Conservation (phyloP, 2,113 vertebrate genomes). For the Trogon melanurus region DNA sequence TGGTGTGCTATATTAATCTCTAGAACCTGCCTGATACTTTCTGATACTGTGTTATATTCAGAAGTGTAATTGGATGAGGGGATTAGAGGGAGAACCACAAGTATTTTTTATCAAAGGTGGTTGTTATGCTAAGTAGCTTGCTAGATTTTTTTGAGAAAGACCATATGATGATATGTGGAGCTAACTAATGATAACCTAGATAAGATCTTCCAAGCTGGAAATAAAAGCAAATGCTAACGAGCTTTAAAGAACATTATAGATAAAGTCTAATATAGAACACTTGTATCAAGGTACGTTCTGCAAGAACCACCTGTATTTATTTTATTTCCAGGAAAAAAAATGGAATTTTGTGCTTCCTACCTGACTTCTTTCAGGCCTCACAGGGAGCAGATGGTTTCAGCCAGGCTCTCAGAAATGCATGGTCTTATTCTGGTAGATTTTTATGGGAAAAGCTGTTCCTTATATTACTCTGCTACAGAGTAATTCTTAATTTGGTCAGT, state of each 20-base stretch:
- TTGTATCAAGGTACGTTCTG: neutral
- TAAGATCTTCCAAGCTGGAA: neutral
- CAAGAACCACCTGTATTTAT: neutral
- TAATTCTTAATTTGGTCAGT: neutral
- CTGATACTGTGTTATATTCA: neutral
- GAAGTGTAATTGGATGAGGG: fast-evolving
- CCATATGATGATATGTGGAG: neutral
- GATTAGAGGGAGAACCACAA: fast-evolving
- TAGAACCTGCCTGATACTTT: neutral
- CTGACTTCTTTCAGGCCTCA: neutral
- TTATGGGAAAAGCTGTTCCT: neutral
- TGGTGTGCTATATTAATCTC: neutral
- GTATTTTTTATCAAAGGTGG: neutral
- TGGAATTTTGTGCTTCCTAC: neutral
- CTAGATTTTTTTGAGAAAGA: neutral
- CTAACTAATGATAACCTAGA: neutral
- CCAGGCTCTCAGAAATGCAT: neutral
- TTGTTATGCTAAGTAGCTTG: neutral
- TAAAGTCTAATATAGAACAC: neutral
- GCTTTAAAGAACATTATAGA: neutral
- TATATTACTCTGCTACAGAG: neutral
- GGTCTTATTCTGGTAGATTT: neutral
- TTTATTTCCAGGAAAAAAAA: neutral
- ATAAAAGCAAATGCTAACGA: neutral
- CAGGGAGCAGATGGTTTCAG: neutral